These are phyloP conservation scores for Porites divaricata DNA, from an alignment of 92 coral and sea anemone species.

Conservation along the genomic window DNA sequence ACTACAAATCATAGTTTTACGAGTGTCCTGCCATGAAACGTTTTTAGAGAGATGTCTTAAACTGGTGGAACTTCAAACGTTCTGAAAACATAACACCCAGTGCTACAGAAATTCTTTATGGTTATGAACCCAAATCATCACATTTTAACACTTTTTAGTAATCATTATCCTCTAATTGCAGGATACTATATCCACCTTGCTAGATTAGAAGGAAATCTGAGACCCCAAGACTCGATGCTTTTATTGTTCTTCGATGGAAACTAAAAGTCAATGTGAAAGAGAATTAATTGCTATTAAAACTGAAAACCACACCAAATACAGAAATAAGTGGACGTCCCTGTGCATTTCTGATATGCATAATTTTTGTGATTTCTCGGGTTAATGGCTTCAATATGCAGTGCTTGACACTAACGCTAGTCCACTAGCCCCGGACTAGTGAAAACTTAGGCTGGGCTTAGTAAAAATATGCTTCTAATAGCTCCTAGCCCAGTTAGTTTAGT, in stretches of 20 bases:
- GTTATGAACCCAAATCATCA: conserved; percentile 8
- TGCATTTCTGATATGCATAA: too few relatives aligned
- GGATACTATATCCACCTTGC: neutral
- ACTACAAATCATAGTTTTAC: neutral
- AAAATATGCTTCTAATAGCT: too few relatives aligned
- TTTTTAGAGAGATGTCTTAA: neutral
- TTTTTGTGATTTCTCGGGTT: too few relatives aligned
- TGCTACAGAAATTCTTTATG: conserved; percentile 5
- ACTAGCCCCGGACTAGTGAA: too few relatives aligned
- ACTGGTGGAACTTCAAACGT: conserved; percentile 30
- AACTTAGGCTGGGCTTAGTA: too few relatives aligned
- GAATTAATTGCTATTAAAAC: too few relatives aligned
- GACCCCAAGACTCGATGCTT: neutral
- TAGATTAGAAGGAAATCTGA: neutral
- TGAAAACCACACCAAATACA: too few relatives aligned
- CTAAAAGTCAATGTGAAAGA: neutral
- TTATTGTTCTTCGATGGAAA: too few relatives aligned
- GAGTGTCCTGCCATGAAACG: neutral
- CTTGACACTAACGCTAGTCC: too few relatives aligned
- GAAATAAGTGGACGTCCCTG: too few relatives aligned
- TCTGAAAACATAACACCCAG: conserved; percentile 23
- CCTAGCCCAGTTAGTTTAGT: too few relatives aligned
- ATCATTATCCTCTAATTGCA: neutral
- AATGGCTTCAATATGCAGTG: too few relatives aligned
- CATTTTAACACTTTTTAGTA: conserved; percentile 7